Evolutionary conservation across 2,113 vertebrate genomes (phyloP).

Genomic region (Menidia beryllina): DNA sequence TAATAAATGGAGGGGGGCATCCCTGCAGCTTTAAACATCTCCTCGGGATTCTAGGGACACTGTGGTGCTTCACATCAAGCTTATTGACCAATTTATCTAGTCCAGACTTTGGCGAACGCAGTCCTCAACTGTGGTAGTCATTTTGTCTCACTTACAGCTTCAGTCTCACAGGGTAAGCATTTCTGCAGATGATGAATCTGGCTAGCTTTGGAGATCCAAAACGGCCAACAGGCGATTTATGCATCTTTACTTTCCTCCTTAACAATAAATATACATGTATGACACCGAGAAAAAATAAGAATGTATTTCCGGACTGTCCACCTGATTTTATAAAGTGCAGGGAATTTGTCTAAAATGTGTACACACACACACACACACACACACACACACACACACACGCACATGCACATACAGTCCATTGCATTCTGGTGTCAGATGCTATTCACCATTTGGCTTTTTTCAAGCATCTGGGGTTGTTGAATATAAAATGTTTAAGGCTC

Average conservation of each 20-base stretch:
- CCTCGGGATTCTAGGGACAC: constrained; percentile 63
- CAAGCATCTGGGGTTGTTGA: too few relatives aligned
- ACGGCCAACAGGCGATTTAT: not conserved
- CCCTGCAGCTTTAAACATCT: constrained; percentile 55
- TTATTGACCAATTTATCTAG: constrained; percentile 63
- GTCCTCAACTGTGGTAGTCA: constrained; percentile 47
- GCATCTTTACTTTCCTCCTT: not conserved
- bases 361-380: too few relatives aligned
- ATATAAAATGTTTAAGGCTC: too few relatives aligned
- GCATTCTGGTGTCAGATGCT: not conserved
- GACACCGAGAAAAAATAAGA: too few relatives aligned
- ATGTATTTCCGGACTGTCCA: too few relatives aligned
- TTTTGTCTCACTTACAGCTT: constrained; percentile 57
- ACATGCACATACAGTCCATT: too few relatives aligned
- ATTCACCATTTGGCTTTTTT: not conserved
- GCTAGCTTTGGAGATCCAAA: constrained; percentile 7
- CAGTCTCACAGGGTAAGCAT: constrained; percentile 9
- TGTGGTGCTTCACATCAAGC: constrained; percentile 64
- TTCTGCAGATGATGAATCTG: constrained; percentile 23
- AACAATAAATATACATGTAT: not conserved
- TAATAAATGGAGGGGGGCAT: constrained; percentile 63
- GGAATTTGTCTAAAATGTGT: too few relatives aligned
- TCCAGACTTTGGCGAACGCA: constrained; percentile 60
- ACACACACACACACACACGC: too few relatives aligned
- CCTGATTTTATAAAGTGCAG: too few relatives aligned